Base-by-base conservation (phyloP, 2,888 invertebrate genomes). In the Ichneumon xanthorius region DNA sequence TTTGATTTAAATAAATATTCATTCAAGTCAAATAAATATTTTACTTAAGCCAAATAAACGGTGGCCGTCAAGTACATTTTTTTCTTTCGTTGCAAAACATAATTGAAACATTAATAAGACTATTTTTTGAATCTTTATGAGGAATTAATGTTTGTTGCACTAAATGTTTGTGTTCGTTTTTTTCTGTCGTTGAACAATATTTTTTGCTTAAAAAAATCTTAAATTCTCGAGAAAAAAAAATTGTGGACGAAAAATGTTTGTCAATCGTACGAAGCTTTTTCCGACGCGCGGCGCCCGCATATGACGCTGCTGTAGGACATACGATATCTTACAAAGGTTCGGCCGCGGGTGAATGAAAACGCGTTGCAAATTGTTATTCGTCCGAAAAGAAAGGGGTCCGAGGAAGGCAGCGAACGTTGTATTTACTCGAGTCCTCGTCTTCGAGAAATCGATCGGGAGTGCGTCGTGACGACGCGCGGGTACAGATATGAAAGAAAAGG, bases 381-480 rank as follows among this genome's bases (percentile, higher is more conserved):
- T 7, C 55, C 9, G 9, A 19, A 55, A 22, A 55, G 19, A 55
- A 55, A 22, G 9, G 22, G 19, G 11, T 6, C 40, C 33, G 33
- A 6, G 33, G 37, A 37, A 37, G 40, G 40, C 22, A 11, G 55
- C 55, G 55, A 7, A 53, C 19, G 53, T 22, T 22, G 22, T 11
- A 6, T 55, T 55, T 19, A 7, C 6, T 70, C 30, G 40, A 9
- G 65, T 77, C 7, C 81, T 76, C 63, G 65, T 71, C 80, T 76
- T 67, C 22, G 61, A 63, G 68, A 73, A 78, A 84, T 78, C 77
- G 84, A 78, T 78, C 77, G 67, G 70, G 61, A 78, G n/a, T 53
- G 75, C 26, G 37, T 55, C 53, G 40, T 61, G 68, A 84, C 67
- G 72, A 84, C 77, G 58, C 53, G 33, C 58, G 76, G 53, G 61